Evolutionary conservation across 2,113 vertebrate genomes (phyloP).

Genomic region (Pseudopipra pipra): DNA sequence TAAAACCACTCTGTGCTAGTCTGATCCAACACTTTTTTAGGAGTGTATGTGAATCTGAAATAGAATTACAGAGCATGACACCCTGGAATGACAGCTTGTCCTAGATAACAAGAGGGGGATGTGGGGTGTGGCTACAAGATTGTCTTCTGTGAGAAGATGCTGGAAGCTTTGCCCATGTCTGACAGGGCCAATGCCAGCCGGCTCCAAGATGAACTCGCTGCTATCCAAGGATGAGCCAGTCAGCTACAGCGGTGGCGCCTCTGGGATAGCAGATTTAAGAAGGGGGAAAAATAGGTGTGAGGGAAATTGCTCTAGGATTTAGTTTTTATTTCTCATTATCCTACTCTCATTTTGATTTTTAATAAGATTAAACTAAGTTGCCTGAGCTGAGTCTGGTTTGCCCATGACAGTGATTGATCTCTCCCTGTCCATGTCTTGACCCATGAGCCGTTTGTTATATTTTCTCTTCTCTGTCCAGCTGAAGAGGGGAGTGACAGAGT

Average conservation of each 20-base stretch:
- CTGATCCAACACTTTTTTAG: not conserved
- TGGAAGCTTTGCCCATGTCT: not conserved
- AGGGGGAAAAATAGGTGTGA: not conserved
- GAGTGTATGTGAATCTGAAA: not conserved
- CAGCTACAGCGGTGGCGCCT: not conserved
- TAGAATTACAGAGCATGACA: not conserved
- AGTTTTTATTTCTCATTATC: not conserved
- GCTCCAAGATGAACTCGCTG: not conserved
- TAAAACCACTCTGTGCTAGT: not conserved
- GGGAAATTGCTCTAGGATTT: not conserved
- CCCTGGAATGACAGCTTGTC: not conserved
- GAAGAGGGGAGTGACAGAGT: not conserved
- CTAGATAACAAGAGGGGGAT: not conserved
- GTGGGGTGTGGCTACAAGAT: not conserved
- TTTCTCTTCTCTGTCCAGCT: not conserved
- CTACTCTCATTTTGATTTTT: not conserved
- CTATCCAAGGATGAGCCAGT: not conserved
- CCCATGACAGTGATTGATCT: not conserved
- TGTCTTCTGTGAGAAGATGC: not conserved
- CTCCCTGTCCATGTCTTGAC: not conserved
- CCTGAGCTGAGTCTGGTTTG: not conserved
- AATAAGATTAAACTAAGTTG: not conserved
- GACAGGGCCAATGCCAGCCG: not conserved
- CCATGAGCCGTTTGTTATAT: not conserved
- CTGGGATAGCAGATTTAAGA: not conserved